Conservation (phyloP, 2,888 invertebrate genomes). For the Chymomyza fuscimana region DNA sequence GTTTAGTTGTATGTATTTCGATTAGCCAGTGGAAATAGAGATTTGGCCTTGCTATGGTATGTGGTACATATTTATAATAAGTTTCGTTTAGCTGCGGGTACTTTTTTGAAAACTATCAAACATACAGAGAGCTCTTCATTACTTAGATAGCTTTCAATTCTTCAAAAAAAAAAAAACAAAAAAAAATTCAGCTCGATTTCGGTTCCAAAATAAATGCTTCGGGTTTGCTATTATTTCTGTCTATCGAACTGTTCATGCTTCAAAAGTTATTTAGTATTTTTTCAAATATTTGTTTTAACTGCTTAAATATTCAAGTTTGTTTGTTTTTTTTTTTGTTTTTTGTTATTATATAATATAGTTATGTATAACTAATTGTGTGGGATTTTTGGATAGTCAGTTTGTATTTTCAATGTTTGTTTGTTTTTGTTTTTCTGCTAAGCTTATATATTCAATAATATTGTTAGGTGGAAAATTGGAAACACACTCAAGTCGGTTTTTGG, state of each 20-base stretch:
- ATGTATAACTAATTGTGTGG: neutral
- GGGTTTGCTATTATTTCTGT: conserved; percentile 19
- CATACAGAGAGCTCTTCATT: too few species aligned
- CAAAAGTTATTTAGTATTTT: conserved; percentile 13
- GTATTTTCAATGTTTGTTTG: conserved; percentile 7
- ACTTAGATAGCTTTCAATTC: neutral
- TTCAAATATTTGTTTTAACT: conserved; percentile 10
- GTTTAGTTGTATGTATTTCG: too few species aligned
- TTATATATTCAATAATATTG: conserved; percentile 30
- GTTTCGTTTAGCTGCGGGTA: too few species aligned
- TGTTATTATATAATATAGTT: conserved; percentile 2
- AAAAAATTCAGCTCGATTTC: conserved; percentile 16
- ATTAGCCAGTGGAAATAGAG: too few species aligned
- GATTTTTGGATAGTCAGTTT: conserved; percentile 4
- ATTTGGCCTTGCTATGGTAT: too few species aligned
- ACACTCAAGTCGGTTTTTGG: conserved; percentile 32
- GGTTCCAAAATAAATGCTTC: conserved; percentile 51
- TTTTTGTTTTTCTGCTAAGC: conserved; percentile 18
- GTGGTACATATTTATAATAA: too few species aligned
- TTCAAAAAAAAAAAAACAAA: too few species aligned
- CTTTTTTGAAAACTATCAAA: too few species aligned
- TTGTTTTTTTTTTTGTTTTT: conserved; percentile 7
- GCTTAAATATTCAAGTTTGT: conserved; percentile 11
- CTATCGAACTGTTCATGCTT: conserved; percentile 13
- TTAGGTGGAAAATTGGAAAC: conserved; percentile 72